Evolutionary conservation across 2,888 invertebrate species (phyloP).

Genomic region (Drosophila merina): DNA sequence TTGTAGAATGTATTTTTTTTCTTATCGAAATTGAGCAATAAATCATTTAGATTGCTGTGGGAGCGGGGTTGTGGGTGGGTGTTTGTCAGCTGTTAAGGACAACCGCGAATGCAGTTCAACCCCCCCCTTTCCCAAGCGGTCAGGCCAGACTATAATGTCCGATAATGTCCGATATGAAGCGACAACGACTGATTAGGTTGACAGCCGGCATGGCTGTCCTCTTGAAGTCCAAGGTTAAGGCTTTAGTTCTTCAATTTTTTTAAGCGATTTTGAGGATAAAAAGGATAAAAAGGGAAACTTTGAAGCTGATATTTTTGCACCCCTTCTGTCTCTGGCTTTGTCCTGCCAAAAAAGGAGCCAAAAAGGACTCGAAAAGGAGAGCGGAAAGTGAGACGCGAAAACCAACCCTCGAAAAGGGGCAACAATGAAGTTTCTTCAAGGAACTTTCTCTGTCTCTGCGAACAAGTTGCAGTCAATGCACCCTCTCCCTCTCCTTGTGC

Average conservation of each 20-base stretch:
- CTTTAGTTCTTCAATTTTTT: constrained; percentile 34
- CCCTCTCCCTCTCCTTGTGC: constrained; percentile 52
- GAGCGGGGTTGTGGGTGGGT: background rate
- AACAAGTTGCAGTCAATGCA: constrained; percentile 75
- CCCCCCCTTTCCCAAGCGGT: constrained; percentile 9
- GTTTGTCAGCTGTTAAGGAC: constrained; percentile 37
- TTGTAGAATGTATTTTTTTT: background rate
- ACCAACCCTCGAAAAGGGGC: constrained; percentile 50
- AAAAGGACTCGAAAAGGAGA: background rate
- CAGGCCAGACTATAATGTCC: constrained; percentile 11
- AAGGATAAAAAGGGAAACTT: constrained; percentile 49
- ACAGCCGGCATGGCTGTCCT: constrained; percentile 29
- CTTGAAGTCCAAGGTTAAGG: constrained; percentile 68
- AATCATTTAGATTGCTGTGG: constrained; percentile 19
- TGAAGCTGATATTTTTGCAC: constrained; percentile 36
- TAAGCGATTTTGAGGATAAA: constrained; percentile 12
- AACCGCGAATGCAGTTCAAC: constrained; percentile 35
- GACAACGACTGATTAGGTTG: constrained; percentile 61
- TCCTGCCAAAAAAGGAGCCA: constrained; percentile 7
- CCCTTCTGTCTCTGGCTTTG: constrained; percentile 14
- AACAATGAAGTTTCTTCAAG: constrained; percentile 60
- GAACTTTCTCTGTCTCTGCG: constrained; percentile 52
- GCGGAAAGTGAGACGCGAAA: constrained; percentile 13
- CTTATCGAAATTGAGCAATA: background rate
- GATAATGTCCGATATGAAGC: constrained; percentile 36